Conservation (phyloP, 2,797 vertebrate genomes). For the Spinus olivaceus region DNA sequence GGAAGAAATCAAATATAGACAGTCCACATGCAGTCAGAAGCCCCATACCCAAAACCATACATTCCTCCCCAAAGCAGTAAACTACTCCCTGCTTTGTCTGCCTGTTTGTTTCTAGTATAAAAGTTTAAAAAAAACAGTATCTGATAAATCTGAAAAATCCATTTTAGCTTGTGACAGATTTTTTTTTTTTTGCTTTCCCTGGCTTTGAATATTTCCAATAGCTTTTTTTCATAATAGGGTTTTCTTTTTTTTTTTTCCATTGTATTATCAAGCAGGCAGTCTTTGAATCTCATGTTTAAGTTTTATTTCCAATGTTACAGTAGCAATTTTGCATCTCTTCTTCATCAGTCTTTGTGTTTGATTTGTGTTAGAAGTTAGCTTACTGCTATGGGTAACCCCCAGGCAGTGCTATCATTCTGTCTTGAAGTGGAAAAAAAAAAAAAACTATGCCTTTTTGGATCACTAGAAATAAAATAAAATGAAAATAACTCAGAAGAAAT, state of each 20-base stretch:
- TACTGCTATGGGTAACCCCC: constrained; percentile 34
- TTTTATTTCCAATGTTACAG: neutral
- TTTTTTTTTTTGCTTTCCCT: neutral
- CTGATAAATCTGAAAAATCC: neutral
- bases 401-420: constrained; percentile 54
- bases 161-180: neutral
- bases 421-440: constrained; percentile 2
- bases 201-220: neutral
- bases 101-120: neutral
- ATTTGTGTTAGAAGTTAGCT: constrained; percentile 35
- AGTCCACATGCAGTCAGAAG: neutral
- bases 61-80: neutral
- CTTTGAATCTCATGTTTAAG: constrained; percentile 33
- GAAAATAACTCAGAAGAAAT: constrained; percentile 41
- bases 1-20: neutral
- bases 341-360: constrained; percentile 36
- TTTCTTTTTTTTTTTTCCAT: neutral
- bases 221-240: neutral
- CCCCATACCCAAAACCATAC: neutral
- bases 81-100: neutral
- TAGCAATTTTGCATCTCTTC: constrained; percentile 18
- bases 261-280: neutral
- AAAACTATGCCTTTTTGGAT: constrained; percentile 20
- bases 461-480: constrained; percentile 54
- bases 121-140: neutral